Base-by-base conservation (phyloP, 1,140 invertebrate species). In the Dreissena rostriformis region DNA sequence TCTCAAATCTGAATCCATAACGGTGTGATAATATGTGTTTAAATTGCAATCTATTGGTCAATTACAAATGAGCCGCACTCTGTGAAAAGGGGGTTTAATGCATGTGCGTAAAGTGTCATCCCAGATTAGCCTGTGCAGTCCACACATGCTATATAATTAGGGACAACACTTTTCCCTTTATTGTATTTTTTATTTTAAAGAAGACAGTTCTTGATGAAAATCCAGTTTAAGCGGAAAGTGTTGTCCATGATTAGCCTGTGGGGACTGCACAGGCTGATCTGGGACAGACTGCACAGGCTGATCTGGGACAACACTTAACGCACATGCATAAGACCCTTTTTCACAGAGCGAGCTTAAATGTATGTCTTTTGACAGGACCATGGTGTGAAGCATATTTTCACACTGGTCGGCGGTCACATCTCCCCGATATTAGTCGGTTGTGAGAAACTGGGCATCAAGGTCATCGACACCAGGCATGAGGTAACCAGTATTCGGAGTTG, bases 381-480 rank as follows among this genome's bases (percentile, higher is more conserved):
- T 93, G 93, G 93, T 57, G 94, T 96, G 11, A 92, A 95, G 82
- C 93, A 95, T 87, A 90, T 96, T 17, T 96, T 96, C 87, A 95
- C 95, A 0, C 90, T 96, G 28, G 94, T 94, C 87, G 96, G 96
- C 52, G 96, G 96, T 8, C 96, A 96, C 88, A 95, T 96, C 82
- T 96, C 96, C 6, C 96, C 96, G 1, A 95, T 96, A 85, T 86
- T 96, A 26, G 95, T 95, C 17, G 95, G 94, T 39, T 94, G 94
- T 82, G 95, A 96, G 88, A 95, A 95, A 83, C 82, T 93, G 24
- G 95, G 95, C 12, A 95, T 96, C 39, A 91, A 93, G 82, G 94
- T 96, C 49, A 92, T 96, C 74, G 96, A 96, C 90, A 95, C 95
- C 6, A 91, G 96, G 72, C 95, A 96, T 94, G 96, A 96, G 93